A percentile compares a stretch with the other conserved stretches of the same genome.
phyloP scores from a whole-genome alignment of 2,113 vertebrate species.

The Plecturocebus donacophilus region DNA sequence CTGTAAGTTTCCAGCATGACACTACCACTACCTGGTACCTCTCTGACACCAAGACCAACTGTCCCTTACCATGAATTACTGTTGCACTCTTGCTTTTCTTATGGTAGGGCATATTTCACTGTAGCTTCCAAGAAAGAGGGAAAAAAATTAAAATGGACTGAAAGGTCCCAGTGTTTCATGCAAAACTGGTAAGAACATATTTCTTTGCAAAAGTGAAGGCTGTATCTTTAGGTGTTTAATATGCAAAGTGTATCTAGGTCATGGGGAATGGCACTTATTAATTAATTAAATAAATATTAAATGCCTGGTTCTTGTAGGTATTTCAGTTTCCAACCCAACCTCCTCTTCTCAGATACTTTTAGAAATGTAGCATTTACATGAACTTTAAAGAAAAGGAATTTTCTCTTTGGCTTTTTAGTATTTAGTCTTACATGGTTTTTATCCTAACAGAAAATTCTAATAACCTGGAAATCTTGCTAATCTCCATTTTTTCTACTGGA shows the following conservation, averaged over 20 bases:
- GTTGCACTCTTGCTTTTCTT: background rate
- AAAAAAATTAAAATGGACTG: background rate
- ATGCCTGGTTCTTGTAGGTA: background rate
- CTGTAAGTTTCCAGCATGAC: rapidly evolving
- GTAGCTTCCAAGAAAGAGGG: background rate
- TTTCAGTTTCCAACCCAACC: background rate
- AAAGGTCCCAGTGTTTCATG: background rate
- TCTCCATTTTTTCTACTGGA: background rate
- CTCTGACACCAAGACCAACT: background rate
- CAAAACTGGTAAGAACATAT: background rate
- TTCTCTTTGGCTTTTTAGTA: background rate
- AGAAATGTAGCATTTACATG: background rate
- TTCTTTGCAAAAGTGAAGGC: background rate
- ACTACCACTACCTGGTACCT: background rate
- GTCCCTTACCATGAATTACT: background rate
- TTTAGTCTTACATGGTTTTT: background rate
- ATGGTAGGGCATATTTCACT: background rate
- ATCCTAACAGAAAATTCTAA: background rate
- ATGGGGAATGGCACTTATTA: background rate
- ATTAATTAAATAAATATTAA: background rate
- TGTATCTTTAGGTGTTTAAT: background rate
- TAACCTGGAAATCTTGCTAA: background rate
- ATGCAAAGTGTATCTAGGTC: background rate
- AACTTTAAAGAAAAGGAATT: background rate
- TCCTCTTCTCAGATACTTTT: background rate